A percentile compares a stretch with the other conserved stretches of the same genome.
Evolutionary conservation across 2,888 invertebrate species (phyloP).

Genomic region (Tenthredo notha): DNA sequence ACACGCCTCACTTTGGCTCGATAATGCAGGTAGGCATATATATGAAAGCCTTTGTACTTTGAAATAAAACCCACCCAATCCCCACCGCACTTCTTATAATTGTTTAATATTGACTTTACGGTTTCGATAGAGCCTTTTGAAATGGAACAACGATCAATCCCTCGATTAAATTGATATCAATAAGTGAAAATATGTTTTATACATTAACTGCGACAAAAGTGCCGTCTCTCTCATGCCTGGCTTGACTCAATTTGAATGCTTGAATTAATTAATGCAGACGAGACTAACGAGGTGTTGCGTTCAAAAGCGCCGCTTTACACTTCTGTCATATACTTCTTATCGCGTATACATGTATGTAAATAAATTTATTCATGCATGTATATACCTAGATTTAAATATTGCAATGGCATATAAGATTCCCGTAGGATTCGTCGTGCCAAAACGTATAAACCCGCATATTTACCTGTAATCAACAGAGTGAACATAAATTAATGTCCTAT

Average conservation of each 20-base stretch:
- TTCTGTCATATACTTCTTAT: slow-evolving; percentile 2
- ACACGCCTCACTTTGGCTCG: neutral
- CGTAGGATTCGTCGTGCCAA: neutral
- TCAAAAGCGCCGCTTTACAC: slow-evolving; percentile 9
- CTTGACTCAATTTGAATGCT: slow-evolving; percentile 18
- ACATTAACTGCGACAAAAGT: neutral
- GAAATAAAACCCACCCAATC: neutral
- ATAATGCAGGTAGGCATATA: neutral
- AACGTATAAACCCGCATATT: neutral
- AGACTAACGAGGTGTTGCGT: slow-evolving; percentile 38
- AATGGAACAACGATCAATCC: neutral
- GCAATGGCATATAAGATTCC: neutral
- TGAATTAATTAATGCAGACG: slow-evolving; percentile 22
- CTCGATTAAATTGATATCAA: neutral
- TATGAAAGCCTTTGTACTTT: neutral
- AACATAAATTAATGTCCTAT: neutral
- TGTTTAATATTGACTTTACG: neutral
- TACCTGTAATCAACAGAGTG: neutral
- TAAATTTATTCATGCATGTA: neutral
- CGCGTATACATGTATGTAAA: neutral
- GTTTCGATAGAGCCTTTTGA: neutral
- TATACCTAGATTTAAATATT: neutral
- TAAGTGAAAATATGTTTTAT: slow-evolving; percentile 31
- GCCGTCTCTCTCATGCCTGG: slow-evolving; percentile 1
- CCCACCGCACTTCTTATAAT: neutral